These are phyloP conservation scores for Apodemia duryi DNA, from an alignment of 2,888 invertebrate species.

Conservation along the genomic window DNA sequence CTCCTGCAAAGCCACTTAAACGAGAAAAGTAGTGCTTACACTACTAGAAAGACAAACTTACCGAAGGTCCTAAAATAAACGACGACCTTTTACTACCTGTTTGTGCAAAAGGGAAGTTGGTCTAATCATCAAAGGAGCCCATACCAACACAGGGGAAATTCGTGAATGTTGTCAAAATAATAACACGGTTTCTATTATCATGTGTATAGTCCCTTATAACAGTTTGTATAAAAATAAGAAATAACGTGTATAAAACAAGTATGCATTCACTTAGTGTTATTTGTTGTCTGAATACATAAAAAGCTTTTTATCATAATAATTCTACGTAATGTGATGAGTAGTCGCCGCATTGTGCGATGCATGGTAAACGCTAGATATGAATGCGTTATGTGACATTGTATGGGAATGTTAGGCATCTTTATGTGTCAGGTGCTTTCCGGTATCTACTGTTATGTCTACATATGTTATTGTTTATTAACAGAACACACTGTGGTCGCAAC, in stretches of 20 bases:
- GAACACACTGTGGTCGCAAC: neutral
- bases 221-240: neutral
- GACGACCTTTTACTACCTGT: too few relatives aligned
- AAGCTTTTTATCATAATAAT: conserved; percentile 15
- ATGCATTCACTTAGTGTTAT: conserved; percentile 8
- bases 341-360: neutral
- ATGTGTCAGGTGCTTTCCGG: conserved; percentile 14
- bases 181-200: neutral
- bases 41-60: too few relatives aligned
- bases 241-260: neutral
- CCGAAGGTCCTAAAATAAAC: too few relatives aligned
- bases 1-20: too few relatives aligned
- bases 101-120: too few relatives aligned
- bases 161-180: neutral
- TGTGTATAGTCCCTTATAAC: neutral
- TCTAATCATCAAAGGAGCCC: too few relatives aligned
- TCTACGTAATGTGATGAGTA: conserved; percentile 15
- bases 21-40: too few relatives aligned
- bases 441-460: neutral
- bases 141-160: too few relatives aligned
- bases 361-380: conserved; percentile 4
- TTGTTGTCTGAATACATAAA: conserved; percentile 10
- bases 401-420: conserved; percentile 6
- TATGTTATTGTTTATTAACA: neutral
- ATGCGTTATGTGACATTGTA: conserved; percentile 8